A percentile compares a stretch with the other conserved stretches of the same genome.
Conservation (phyloP, 2,113 vertebrate species). For the Neogale vison region DNA sequence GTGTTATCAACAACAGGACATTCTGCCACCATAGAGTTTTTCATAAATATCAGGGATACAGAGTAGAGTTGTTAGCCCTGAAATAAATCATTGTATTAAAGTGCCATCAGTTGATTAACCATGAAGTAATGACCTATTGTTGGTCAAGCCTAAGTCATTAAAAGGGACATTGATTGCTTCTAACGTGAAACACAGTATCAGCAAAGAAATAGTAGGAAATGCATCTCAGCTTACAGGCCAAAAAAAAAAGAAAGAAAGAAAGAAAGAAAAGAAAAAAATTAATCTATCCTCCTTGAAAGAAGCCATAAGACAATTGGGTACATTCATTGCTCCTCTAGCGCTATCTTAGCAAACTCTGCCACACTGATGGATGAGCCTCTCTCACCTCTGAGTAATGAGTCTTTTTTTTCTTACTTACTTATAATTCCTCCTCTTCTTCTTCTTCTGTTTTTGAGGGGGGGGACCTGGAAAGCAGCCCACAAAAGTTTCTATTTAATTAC, state of each 20-base stretch:
- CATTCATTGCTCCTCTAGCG: constrained; percentile 62
- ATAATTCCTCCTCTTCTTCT: not conserved
- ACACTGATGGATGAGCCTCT: constrained; percentile 70
- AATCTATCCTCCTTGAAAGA: constrained; percentile 74
- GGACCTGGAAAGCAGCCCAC: constrained; percentile 54
- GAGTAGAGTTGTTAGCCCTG: constrained; percentile 60
- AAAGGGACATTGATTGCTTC: constrained; percentile 77
- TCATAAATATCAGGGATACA: constrained; percentile 51
- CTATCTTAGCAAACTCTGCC: constrained; percentile 67
- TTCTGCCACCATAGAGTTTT: constrained; percentile 17
- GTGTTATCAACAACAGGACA: constrained; percentile 51
- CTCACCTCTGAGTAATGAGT: constrained; percentile 66
- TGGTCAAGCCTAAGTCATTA: constrained; percentile 76
- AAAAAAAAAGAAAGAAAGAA: not conserved
- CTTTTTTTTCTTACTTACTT: not conserved
- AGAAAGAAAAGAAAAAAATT: constrained; percentile 30
- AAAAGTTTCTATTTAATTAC: constrained; percentile 73
- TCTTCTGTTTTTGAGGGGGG: not conserved
- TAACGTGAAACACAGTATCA: constrained; percentile 68
- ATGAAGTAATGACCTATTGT: constrained; percentile 79
- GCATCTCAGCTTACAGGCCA: constrained; percentile 52
- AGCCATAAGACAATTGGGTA: constrained; percentile 65
- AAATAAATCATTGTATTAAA: constrained; percentile 76
- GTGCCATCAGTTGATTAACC: constrained; percentile 72
- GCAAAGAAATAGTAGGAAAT: constrained; percentile 61